These are phyloP conservation scores for Aleiodes alternator DNA, from an alignment of 2,888 invertebrate species.

Conservation along the genomic window DNA sequence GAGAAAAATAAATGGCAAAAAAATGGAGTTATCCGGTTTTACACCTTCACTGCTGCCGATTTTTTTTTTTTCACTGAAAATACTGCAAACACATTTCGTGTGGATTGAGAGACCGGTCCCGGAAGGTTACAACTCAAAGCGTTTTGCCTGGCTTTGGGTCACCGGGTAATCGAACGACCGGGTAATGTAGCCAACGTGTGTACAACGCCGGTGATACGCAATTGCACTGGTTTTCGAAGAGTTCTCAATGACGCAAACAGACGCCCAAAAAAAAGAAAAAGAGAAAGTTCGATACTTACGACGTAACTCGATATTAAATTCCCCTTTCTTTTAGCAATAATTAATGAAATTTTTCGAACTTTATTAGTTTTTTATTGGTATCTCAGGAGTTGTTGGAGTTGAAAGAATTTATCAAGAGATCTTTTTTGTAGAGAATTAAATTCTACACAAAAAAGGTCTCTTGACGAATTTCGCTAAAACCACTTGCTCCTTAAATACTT, in stretches of 20 bases:
- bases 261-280: constrained; percentile 9
- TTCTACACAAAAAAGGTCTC: too few species aligned
- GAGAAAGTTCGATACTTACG: too few species aligned
- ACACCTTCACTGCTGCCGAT: too few species aligned
- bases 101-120: constrained; percentile 47
- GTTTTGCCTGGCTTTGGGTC: constrained; percentile 55
- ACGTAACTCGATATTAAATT: background rate
- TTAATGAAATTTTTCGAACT: too few species aligned
- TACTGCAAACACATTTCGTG: too few species aligned
- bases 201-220: constrained; percentile 33
- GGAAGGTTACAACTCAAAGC: constrained; percentile 52
- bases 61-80: too few species aligned
- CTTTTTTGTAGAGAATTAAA: too few species aligned
- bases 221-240: constrained; percentile 6
- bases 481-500: background rate
- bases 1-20: too few species aligned
- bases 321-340: too few species aligned
- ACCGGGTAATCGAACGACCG: constrained; percentile 57
- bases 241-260: constrained; percentile 10
- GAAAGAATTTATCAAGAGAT: too few species aligned
- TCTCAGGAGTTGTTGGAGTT: background rate
- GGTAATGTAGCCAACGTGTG: constrained; percentile 31
- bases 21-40: too few species aligned
- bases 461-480: background rate
- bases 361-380: too few species aligned